A percentile compares a stretch with the other conserved stretches of the same genome.
phyloP scores from a whole-genome alignment of 1,140 invertebrate genomes.

The Cydia amplana region DNA sequence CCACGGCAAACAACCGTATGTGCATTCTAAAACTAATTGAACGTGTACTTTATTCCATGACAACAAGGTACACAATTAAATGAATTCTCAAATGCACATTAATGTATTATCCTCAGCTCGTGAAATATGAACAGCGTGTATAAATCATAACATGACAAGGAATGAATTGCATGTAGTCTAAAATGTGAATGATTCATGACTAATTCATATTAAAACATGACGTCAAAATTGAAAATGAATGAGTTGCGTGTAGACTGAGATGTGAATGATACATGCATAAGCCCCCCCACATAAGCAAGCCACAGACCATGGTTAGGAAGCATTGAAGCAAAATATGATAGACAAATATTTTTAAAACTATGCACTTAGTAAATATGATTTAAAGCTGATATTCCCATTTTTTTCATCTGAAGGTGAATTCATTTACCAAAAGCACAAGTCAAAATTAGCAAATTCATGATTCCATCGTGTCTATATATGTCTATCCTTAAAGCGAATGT shows the following conservation, averaged over 20 bases:
- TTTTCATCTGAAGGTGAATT: background rate
- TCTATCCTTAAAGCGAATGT: too few relatives aligned
- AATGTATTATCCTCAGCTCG: background rate
- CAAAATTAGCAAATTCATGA: too few relatives aligned
- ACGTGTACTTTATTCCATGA: background rate
- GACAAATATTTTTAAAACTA: conserved; percentile 19
- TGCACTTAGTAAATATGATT: background rate
- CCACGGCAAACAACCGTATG: background rate
- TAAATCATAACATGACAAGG: background rate
- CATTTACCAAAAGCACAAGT: background rate
- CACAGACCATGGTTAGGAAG: conserved; percentile 47
- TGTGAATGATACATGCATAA: conserved; percentile 27
- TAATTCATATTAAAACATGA: conserved; percentile 35
- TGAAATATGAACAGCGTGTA: background rate
- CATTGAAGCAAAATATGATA: conserved; percentile 36
- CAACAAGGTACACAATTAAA: background rate
- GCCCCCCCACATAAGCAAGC: conserved; percentile 47
- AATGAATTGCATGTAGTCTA: background rate
- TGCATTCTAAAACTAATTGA: background rate
- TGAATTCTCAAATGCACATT: background rate
- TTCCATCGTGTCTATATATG: too few relatives aligned
- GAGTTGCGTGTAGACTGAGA: conserved; percentile 21
- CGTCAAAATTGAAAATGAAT: conserved; percentile 30
- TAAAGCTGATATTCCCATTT: background rate
- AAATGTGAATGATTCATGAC: background rate